Evolutionary conservation across 1,140 invertebrate genomes (phyloP).

Genomic region (Nylanderia fulva): DNA sequence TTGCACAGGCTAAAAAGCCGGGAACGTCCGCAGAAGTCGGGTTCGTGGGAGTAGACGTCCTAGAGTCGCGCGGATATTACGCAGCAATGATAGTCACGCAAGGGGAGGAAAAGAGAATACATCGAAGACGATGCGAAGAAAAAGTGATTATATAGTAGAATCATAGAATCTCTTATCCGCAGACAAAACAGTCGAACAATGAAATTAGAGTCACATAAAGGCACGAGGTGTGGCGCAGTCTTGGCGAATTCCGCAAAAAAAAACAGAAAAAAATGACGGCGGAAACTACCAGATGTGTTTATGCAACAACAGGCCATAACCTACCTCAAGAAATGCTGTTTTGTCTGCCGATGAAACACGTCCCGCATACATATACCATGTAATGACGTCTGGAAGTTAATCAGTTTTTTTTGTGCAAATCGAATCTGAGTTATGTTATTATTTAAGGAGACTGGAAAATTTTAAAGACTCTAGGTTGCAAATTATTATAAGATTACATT

Average conservation of each 20-base stretch:
- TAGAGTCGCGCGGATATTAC: slow-evolving; percentile 61
- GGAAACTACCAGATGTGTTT: slow-evolving; percentile 52
- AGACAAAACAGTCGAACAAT: background rate
- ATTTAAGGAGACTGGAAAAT: background rate
- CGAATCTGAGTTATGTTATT: slow-evolving; percentile 23
- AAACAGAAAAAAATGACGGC: background rate
- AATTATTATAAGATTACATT: background rate
- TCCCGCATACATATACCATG: slow-evolving; percentile 36
- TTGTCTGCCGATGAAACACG: slow-evolving; percentile 20
- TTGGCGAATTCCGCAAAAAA: slow-evolving; percentile 27
- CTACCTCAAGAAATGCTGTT: slow-evolving; percentile 63
- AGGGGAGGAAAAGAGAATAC: slow-evolving; percentile 57
- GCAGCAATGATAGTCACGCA: slow-evolving; percentile 62
- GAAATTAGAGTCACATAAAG: slow-evolving; percentile 23
- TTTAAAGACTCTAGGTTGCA: slow-evolving; percentile 13
- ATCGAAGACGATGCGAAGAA: slow-evolving; percentile 33
- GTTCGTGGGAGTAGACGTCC: slow-evolving; percentile 60
- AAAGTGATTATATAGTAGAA: background rate
- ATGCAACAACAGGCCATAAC: slow-evolving; percentile 66
- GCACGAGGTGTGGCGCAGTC: background rate
- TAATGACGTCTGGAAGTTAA: slow-evolving; percentile 55
- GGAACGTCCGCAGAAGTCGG: slow-evolving; percentile 58
- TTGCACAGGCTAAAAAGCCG: slow-evolving; percentile 2
- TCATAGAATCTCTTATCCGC: background rate
- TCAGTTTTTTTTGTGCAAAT: slow-evolving; percentile 9